Evolutionary conservation across 2,888 invertebrate genomes (phyloP).

Genomic region (Diarsia rubi): DNA sequence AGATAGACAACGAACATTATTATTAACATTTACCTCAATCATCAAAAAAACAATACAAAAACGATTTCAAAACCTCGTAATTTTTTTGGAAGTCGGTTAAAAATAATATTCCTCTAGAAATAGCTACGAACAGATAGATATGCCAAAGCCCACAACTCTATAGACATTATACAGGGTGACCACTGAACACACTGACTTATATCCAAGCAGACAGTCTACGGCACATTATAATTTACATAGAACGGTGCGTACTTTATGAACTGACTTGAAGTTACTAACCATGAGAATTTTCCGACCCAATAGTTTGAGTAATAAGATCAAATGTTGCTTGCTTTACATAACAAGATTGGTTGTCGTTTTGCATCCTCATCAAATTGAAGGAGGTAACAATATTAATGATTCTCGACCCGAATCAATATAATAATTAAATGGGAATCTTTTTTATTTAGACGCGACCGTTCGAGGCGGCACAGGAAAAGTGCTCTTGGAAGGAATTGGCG

Average conservation of each 20-base stretch:
- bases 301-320: slow-evolving; percentile 36
- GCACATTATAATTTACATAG: slow-evolving; percentile 32
- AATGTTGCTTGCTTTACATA: slow-evolving; percentile 28
- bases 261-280: slow-evolving; percentile 10
- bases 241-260: slow-evolving; percentile 26
- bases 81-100: background rate
- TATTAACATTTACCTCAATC: background rate
- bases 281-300: slow-evolving; percentile 38
- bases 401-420: too few species aligned
- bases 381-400: too few species aligned
- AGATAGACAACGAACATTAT: background rate
- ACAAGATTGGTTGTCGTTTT: background rate
- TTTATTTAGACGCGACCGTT: too few species aligned
- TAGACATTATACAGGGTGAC: background rate
- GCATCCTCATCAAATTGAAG: too few species aligned
- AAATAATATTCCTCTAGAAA: background rate
- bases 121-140: slow-evolving; percentile 6
- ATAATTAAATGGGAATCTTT: too few species aligned
- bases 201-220: slow-evolving; percentile 3
- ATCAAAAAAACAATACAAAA: too few species aligned
- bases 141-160: background rate
- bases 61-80: too few species aligned
- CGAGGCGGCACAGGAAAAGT: too few species aligned
- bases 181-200: slow-evolving; percentile 9
- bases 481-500: too few species aligned